Base-by-base conservation (phyloP, 1,140 invertebrate species). In the Diprion similis region DNA sequence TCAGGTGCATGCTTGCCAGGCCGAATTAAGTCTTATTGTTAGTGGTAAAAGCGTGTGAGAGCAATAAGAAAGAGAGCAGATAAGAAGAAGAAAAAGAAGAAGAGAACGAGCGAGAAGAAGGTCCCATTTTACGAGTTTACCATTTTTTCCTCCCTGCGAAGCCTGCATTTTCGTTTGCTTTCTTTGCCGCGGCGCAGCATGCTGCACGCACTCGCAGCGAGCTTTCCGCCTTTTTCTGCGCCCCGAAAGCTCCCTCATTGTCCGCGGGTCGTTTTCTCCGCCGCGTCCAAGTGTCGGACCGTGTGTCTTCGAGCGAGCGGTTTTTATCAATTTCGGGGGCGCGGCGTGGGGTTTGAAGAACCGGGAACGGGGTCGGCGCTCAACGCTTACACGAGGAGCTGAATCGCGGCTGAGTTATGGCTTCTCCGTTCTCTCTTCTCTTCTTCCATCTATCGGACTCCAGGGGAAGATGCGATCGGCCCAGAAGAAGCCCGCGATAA, bases 401-500 rank as follows among this genome's bases (percentile, higher is more conserved):
- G 11, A 15, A 17, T 6, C 11, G 51, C n/a, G 51, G 11, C 7
- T 59, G 51, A 59, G 51, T 59, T 59, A 59, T 9, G 51, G 51
- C 51, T 6, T 59, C 51, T 59, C n/a, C n/a, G 11, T 59, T 59
- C n/a, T 37, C 24, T 37, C 6, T 6, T 37, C 24, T 37, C 24
- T 37, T 37, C 24, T 37, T 37, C 24, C 24, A 37, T 6, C 24
- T 0, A 37, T 37, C 24, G 2, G 24, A 37, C 24, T 37, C 2
- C 11, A 59, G 51, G 51, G n/a, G 51, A 59, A 59, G 51, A 15
- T 17, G 69, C 19, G 69, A 70, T 70, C 46, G 69, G 46, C 11
- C 51, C 3, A 59, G 51, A 59, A 59, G 59, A 69, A 46, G 71
- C 15, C 15, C 64, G 15, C 66, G 69, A 77, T 71, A 75, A 51